Evolutionary conservation across 2,113 vertebrate species (phyloP), one percentile per base, ranked within the genome.

Genomic region (Paralichthys olivaceus): DNA sequence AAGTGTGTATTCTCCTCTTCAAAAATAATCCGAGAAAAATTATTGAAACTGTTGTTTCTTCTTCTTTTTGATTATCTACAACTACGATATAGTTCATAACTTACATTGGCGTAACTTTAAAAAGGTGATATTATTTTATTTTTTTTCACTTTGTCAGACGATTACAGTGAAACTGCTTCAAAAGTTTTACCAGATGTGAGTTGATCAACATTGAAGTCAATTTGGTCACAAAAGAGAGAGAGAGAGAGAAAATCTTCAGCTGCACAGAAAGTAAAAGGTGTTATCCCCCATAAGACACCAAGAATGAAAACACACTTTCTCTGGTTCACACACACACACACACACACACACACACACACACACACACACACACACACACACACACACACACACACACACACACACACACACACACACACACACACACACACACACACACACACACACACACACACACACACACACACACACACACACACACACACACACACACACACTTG

Each of bases 251-350:
- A 26, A 58, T 74, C 7, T 47, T 47, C 15, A 15, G 15, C 13
- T 47, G 43, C 43, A 47, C 32, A 61, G n/a, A 88, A 88, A 90
- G 86, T 84, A 86, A 84, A 88, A 88, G 86, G 84, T 83, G 84
- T 83, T 76, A 88, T 63, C 12, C 20, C 23, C 29, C 20, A 7
- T 45, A 4, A 40, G 8, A 67, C 60, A 69, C 57, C 23, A 74
- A 80, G n/a, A 79, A 1, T 34, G 69, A 79, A n/a, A 86, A 62
- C 23, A 83, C 79, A 89, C 89, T 91, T 89, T 89, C 88, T 63
- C 81, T 80, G 40, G 40, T 54, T 54, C 58, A 22, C 13, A 13
- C 40, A 43, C 49, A 54, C 64, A 49, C 59, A 57, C 25, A 65
- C 62, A 79, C 29, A 29, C 29, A 0, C 29, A 29, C 29, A 5